Base-by-base conservation (phyloP, 2,888 invertebrate genomes). In the Stratiomys singularior region DNA sequence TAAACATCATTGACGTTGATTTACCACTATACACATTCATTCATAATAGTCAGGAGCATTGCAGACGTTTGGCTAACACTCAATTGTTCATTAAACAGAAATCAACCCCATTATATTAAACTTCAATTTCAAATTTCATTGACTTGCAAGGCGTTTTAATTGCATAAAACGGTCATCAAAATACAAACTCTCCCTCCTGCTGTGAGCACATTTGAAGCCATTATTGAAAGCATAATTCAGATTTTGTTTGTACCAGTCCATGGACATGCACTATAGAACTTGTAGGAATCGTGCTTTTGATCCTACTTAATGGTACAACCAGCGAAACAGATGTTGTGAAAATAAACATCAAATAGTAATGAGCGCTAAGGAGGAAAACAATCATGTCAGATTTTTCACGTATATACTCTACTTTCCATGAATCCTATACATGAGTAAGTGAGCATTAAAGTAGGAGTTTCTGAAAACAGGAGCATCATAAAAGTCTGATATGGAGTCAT, bases 91-190 rank as follows among this genome's bases (percentile, higher is more conserved):
- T 37, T 37, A 37, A 5, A 9, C 9, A 5, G 37, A 37, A 37
- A 37, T 52, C 37, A 37, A 37, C 60, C 60, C 60, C 25, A 60
- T 60, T 60, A 25, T 60, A 60, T 66, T 37, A 21, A 21, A 66
- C 37, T 66, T 66, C 66, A 66, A 66, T 66, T 66, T 37, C 13
- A 66, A 66, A 28, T 66, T 66, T 66, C 30, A 69, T 69, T 69
- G 69, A 69, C 69, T 69, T 18, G 23, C n/a, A 69, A 69, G 46
- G 44, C 69, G 69, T 69, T 69, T 69, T 69, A 69, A 69, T 46
- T 69, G 44, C 69, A 47, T 69, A 46, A 3, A 46, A 18, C 44
- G 46, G 44, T 47, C 46, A 46, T 44, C 27, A 69, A 64, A 64
- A 27, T 11, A 13, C 64, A 30, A 69, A 44, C 25, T 46, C 46